Base-by-base conservation (phyloP, 2,888 invertebrate genomes). In the Archips xylosteana region DNA sequence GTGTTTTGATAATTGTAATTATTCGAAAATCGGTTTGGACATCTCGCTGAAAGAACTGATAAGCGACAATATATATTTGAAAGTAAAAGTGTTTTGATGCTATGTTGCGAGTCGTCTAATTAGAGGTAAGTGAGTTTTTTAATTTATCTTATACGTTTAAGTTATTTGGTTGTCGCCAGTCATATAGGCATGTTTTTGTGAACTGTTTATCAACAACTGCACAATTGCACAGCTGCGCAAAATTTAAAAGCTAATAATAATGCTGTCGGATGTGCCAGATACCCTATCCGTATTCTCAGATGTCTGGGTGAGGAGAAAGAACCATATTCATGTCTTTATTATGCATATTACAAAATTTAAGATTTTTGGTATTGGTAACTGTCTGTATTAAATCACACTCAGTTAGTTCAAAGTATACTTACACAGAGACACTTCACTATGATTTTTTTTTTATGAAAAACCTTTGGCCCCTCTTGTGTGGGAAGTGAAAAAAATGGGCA, bases 11-110 rank as follows among this genome's bases (percentile, higher is more conserved):
- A 70, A 74, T 86, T 70, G 78, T 78, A 76, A 76, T 78, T 81
- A 75, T 76, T 77, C 81, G 80, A 78, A 85, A 76, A 73, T 74
- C 70, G 64, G 74, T 72, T 59, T 69, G 59, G 73, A 51, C 32
- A 69, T 57, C 54, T 39, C 57, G 47, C 39, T 59, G 49, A 8
- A 57, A 64, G 32, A 64, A 64, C n/a, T 72, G 32, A 61, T 59
- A 68, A 65, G 15, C 49, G 36, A n/a, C 34, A 34, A 65, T 63
- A 68, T 59, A 75, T 69, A 69, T 62, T 76, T 75, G 82, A 85
- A 85, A 85, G 83, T 84, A 85, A 85, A 83, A 85, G 85, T 85
- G 77, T 81, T 83, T 45, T 59, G 49, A 71, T 66, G 66, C 68
- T 63, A 68, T 45, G 10, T 49, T 59, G 49, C 39, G 68, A 49